Percentiles rank a stretch among this genome's conserved stretches.
Evolutionary conservation across 2,113 vertebrate species (phyloP).

Genomic region (Anseranas semipalmata): DNA sequence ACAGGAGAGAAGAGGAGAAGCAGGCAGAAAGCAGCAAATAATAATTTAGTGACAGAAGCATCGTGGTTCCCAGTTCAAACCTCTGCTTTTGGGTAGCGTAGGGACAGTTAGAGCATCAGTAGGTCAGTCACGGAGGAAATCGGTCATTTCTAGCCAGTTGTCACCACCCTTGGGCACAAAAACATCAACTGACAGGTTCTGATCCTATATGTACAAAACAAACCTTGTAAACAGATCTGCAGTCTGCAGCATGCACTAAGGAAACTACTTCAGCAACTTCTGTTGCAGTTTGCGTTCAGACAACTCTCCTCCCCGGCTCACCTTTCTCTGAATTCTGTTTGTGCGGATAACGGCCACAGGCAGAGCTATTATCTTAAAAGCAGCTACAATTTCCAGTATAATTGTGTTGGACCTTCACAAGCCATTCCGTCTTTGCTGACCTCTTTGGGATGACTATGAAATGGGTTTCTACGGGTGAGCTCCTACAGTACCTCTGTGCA

Average conservation of each 20-base stretch:
- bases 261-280: not conserved
- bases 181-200: not conserved
- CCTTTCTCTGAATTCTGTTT: not conserved
- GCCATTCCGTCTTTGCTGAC: not conserved
- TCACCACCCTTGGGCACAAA: not conserved
- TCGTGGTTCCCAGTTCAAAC: constrained; percentile 55
- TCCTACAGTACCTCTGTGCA: not conserved
- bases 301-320: not conserved
- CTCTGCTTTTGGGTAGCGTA: constrained; percentile 39
- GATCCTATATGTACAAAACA: not conserved
- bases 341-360: not conserved
- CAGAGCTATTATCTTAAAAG: not conserved
- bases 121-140: not conserved
- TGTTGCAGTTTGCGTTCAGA: not conserved
- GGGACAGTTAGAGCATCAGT: constrained; percentile 40
- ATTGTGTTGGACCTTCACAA: not conserved
- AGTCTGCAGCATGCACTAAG: not conserved
- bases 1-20: constrained; percentile 6
- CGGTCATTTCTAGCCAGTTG: not conserved
- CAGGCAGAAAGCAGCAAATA: constrained; percentile 59
- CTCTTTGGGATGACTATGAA: not conserved
- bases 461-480: not conserved
- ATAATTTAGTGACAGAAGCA: constrained; percentile 69
- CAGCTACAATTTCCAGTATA: not conserved
- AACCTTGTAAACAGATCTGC: constrained; percentile 23